A percentile compares a stretch with the other conserved stretches of the same genome.
These are phyloP conservation scores for Gorsachius goisagi DNA, from an alignment of 2,113 vertebrate species.

Conservation along the genomic window DNA sequence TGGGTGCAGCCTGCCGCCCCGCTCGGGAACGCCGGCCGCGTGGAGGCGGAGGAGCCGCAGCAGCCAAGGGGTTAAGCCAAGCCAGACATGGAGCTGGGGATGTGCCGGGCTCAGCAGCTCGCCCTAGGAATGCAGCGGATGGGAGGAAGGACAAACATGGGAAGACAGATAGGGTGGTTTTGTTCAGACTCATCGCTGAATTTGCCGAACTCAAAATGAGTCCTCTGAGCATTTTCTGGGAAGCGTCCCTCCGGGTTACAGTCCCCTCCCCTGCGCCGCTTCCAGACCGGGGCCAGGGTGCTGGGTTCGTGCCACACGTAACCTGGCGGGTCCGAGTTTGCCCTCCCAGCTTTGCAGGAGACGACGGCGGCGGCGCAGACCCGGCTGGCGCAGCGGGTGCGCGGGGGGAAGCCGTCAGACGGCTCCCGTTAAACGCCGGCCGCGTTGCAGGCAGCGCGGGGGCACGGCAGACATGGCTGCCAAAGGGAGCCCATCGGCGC, in stretches of 20 bases:
- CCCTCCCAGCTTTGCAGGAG: background rate
- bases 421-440: accelerated
- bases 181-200: background rate
- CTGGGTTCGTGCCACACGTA: accelerated
- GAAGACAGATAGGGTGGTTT: slow-evolving; percentile 2
- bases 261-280: accelerated
- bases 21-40: accelerated
- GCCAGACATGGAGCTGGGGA: background rate
- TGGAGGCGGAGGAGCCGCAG: background rate
- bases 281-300: accelerated
- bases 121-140: slow-evolving; percentile 9
- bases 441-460: accelerated
- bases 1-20: accelerated
- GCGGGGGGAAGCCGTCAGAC: accelerated
- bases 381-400: accelerated
- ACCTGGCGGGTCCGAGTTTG: background rate
- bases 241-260: accelerated
- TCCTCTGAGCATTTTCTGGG: background rate
- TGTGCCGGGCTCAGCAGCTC: background rate
- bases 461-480: background rate
- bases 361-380: accelerated
- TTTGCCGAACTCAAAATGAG: background rate
- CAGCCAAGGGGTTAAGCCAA: background rate
- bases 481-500: accelerated
- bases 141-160: slow-evolving; percentile 31